Conservation (phyloP, 2,797 vertebrate species). For the Enteromius paludinosus region DNA sequence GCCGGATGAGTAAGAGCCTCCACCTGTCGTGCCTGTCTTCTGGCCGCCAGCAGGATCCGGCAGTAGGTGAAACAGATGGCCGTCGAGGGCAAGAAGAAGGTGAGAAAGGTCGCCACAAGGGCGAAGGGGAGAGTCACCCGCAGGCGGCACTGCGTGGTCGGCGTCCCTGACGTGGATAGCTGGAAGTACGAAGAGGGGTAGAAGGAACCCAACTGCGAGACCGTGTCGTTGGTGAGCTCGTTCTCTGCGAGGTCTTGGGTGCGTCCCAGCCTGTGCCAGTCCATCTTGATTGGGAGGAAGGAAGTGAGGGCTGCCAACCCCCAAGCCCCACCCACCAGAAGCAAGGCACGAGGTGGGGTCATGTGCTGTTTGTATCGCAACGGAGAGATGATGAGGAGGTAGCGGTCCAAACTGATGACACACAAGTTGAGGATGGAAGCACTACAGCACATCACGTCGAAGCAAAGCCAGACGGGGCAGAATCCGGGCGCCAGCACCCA, state of each 20-base stretch:
- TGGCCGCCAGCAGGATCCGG: slow-evolving; percentile 90
- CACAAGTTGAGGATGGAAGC: slow-evolving; percentile 98
- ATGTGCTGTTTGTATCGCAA: slow-evolving; percentile 94
- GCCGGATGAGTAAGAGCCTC: slow-evolving; percentile 84
- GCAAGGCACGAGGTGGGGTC: slow-evolving; percentile 87
- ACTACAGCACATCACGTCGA: slow-evolving; percentile 98
- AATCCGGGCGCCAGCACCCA: slow-evolving; percentile 90
- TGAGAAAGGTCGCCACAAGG: slow-evolving; percentile 91
- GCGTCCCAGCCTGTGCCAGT: slow-evolving; percentile 88
- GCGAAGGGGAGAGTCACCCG: slow-evolving; percentile 92
- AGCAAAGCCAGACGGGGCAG: slow-evolving; percentile 93
- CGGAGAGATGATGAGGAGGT: slow-evolving; percentile 95
- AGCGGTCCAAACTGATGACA: slow-evolving; percentile 95
- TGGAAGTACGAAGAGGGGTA: slow-evolving; percentile 75
- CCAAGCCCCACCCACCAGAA: slow-evolving; percentile 90
- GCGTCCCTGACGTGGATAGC: slow-evolving; percentile 63
- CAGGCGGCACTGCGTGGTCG: slow-evolving; percentile 86
- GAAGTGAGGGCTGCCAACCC: slow-evolving; percentile 88
- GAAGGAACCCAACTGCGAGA: slow-evolving; percentile 58
- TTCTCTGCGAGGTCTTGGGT: slow-evolving; percentile 57
- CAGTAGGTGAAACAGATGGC: slow-evolving; percentile 99
- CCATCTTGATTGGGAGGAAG: slow-evolving; percentile 94
- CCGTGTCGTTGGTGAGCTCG: slow-evolving; percentile 53
- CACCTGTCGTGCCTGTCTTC: slow-evolving; percentile 90
- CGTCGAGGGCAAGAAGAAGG: slow-evolving; percentile 92